Evolutionary conservation across 2,797 vertebrate species (phyloP).

Genomic region (Pipistrellus pipistrellus): DNA sequence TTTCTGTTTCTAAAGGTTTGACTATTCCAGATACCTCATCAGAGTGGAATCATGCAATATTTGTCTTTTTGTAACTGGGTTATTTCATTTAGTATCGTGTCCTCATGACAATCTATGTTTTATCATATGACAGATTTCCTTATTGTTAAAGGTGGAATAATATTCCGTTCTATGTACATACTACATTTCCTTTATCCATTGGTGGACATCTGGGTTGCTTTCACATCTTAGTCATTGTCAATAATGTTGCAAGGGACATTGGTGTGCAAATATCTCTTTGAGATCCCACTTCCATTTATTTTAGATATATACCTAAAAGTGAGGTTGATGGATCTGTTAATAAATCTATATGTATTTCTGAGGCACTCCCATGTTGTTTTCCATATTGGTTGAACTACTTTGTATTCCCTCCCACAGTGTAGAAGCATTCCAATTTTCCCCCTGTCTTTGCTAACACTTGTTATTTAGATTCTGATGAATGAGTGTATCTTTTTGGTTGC

Average conservation of each 20-base stretch:
- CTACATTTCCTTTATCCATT: neutral
- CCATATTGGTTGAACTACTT: neutral
- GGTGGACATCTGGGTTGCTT: neutral
- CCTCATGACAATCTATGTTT: neutral
- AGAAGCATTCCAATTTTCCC: neutral
- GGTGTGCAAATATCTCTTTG: neutral
- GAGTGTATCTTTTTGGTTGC: neutral
- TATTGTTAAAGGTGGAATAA: neutral
- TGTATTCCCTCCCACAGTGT: neutral
- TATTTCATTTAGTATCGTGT: neutral
- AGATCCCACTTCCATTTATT: neutral
- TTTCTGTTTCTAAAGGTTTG: neutral
- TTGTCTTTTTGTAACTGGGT: neutral
- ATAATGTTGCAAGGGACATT: neutral
- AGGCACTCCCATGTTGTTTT: neutral
- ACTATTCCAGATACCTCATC: neutral
- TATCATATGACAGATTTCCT: neutral
- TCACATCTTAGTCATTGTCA: neutral
- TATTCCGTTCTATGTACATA: neutral
- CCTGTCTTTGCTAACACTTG: neutral
- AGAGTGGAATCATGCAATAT: neutral
- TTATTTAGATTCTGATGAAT: neutral
- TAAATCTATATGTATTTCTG: neutral
- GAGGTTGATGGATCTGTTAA: neutral
- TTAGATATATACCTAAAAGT: neutral